Evolutionary conservation across 92 coral and sea anemone genomes (phyloP).

Genomic region (Bergia puertoricense): DNA sequence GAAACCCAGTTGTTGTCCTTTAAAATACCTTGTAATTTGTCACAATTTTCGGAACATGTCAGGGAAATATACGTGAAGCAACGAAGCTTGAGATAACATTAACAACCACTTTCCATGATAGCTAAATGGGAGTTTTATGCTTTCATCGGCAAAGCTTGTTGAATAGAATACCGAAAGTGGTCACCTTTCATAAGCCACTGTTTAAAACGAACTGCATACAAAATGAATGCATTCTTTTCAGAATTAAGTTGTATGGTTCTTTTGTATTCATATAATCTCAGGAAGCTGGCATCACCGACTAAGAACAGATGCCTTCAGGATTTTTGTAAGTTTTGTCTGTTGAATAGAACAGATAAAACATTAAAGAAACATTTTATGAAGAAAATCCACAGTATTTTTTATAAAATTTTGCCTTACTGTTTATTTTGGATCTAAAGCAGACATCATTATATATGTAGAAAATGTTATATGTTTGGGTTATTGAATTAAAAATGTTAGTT

Average conservation of each 20-base stretch:
- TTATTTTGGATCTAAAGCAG: background rate
- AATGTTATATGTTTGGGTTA: background rate
- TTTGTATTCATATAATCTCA: slow-evolving; percentile 19
- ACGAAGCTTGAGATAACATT: background rate
- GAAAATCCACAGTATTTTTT: background rate
- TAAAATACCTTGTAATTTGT: slow-evolving; percentile 18
- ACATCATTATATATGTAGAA: background rate
- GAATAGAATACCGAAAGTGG: background rate
- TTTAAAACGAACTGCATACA: slow-evolving; percentile 12
- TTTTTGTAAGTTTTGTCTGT: background rate
- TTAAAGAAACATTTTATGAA: background rate
- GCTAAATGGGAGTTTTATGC: slow-evolving; percentile 6
- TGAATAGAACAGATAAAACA: background rate
- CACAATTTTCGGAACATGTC: slow-evolving; percentile 23
- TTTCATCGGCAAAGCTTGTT: slow-evolving; percentile 5
- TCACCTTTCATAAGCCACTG: background rate
- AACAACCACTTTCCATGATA: slow-evolving; percentile 16
- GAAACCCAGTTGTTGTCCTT: slow-evolving; percentile 4
- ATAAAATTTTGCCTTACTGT: background rate
- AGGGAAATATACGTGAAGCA: background rate
- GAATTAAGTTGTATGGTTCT: background rate
- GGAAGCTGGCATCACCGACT: slow-evolving; percentile 6
- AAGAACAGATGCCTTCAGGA: background rate
- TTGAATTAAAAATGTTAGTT: background rate
- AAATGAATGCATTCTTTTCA: slow-evolving; percentile 19